A percentile compares a stretch with the other conserved stretches of the same genome.
Conservation (phyloP, 2,888 invertebrate species). For the Andrena camellia region DNA sequence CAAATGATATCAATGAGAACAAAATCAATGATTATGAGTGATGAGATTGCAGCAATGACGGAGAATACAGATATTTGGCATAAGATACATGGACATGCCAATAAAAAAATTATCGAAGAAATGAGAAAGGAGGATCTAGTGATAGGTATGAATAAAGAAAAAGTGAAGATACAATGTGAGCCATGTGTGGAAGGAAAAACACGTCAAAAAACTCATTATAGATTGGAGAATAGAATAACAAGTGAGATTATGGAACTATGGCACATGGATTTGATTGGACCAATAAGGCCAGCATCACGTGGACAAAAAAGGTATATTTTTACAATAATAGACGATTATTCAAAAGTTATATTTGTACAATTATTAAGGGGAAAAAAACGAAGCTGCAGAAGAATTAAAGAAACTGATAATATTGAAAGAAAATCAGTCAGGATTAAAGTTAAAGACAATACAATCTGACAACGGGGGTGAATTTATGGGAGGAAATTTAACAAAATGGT, state of each 20-base stretch:
- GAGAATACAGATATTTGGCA: slow-evolving; percentile 22
- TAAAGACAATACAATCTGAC: not conserved
- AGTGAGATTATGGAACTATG: slow-evolving; percentile 9
- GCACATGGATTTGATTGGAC: slow-evolving; percentile 26
- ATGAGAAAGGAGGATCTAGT: slow-evolving; percentile 30
- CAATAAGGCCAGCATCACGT: slow-evolving; percentile 17
- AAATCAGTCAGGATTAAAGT: not conserved
- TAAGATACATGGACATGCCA: slow-evolving; percentile 11
- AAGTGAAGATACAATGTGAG: slow-evolving; percentile 1
- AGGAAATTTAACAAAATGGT: not conserved
- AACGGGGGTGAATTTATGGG: not conserved
- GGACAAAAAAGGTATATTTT: slow-evolving; percentile 6
- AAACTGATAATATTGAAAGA: too few species aligned
- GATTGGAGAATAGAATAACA: not conserved
- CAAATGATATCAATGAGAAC: not conserved
- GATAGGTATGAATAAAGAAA: not conserved
- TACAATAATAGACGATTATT: slow-evolving; percentile 27
- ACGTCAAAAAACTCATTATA: slow-evolving; percentile 1
- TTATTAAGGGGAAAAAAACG: too few species aligned
- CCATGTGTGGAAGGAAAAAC: slow-evolving; percentile 18
- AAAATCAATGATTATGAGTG: not conserved
- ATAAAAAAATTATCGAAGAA: slow-evolving; percentile 7
- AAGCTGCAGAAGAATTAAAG: too few species aligned
- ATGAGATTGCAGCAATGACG: not conserved
- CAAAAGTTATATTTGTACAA: slow-evolving; percentile 2